These are phyloP conservation scores for Gadopsis bispinosus DNA, from an alignment of 2,797 vertebrate genomes.

Conservation along the genomic window DNA sequence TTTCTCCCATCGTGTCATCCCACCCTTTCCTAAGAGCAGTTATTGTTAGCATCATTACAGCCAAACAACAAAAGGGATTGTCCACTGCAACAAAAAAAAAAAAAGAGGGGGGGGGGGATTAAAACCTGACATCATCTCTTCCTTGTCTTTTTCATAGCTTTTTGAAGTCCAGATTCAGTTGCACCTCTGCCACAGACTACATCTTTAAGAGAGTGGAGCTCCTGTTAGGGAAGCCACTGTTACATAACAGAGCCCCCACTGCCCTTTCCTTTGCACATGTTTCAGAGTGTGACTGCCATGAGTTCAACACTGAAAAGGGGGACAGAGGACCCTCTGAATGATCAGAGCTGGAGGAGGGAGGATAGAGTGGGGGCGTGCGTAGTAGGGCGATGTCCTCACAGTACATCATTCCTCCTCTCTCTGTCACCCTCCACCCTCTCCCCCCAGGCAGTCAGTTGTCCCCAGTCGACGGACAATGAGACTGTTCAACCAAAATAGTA, in stretches of 20 bases:
- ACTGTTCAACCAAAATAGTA: conserved; percentile 84
- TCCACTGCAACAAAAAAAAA: conserved; percentile 35
- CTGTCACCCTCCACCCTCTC: conserved; percentile 52
- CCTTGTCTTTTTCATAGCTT: conserved; percentile 55
- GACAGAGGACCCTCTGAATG: conserved; percentile 80
- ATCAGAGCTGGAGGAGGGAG: conserved; percentile 58
- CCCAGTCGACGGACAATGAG: conserved; percentile 73
- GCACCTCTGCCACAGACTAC: conserved; percentile 61
- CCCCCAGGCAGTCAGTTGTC: conserved; percentile 54
- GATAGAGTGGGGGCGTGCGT: conserved; percentile 40
- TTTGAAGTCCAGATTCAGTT: conserved; percentile 63
- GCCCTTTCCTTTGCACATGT: conserved; percentile 75
- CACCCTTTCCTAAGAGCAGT: conserved; percentile 76
- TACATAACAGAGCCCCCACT: conserved; percentile 74
- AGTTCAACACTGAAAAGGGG: conserved; percentile 72
- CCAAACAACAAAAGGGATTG: conserved; percentile 68
- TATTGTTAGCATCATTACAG: conserved; percentile 76
- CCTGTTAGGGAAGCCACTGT: conserved; percentile 64
- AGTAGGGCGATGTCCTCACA: conserved; percentile 53
- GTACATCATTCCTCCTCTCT: conserved; percentile 65
- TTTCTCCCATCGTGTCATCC: conserved; percentile 72
- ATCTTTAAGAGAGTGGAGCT: conserved; percentile 76
- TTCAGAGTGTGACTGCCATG: conserved; percentile 81
- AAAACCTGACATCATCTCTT: conserved; percentile 64
- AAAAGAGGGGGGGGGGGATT: background rate